Percentiles rank a stretch among this genome's conserved stretches.
phyloP scores from a whole-genome alignment of 2,113 vertebrate species.

The Gnathonemus echidnorhynchus region DNA sequence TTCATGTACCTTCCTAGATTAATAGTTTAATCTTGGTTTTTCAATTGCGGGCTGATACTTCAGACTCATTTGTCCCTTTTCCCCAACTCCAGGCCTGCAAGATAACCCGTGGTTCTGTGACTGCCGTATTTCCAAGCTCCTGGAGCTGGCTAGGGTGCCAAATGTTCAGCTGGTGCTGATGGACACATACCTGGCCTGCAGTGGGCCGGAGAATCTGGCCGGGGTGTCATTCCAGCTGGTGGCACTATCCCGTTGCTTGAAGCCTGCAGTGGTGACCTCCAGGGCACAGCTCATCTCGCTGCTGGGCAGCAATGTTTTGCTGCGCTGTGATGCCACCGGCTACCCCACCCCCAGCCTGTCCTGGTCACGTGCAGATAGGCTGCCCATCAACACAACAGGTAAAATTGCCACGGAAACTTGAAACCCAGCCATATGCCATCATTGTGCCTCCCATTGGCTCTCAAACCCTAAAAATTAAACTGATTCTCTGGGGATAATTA shows the following conservation, averaged over 20 bases:
- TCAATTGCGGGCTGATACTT: background rate
- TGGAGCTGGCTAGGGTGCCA: conserved; percentile 70
- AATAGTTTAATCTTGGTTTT: background rate
- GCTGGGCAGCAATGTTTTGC: conserved; percentile 77
- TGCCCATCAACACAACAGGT: conserved; percentile 69
- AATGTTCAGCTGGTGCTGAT: conserved; percentile 66
- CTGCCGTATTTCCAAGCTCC: conserved; percentile 78
- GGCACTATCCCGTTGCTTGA: conserved; percentile 70
- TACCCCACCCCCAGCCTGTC: conserved; percentile 76
- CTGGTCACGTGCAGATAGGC: conserved; percentile 67
- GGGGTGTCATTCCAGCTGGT: conserved; percentile 67
- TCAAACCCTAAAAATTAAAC: background rate
- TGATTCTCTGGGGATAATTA: background rate
- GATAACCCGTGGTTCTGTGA: conserved; percentile 93
- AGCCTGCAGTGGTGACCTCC: conserved; percentile 76
- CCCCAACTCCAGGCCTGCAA: conserved; percentile 68
- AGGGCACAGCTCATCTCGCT: conserved; percentile 79
- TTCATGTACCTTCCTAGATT: background rate
- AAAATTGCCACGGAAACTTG: conserved; percentile 9
- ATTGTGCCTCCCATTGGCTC: background rate
- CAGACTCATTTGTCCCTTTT: background rate
- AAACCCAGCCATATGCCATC: background rate
- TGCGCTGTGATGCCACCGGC: conserved; percentile 80
- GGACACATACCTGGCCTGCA: conserved; percentile 71
- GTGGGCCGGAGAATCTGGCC: conserved; percentile 61